Conservation (phyloP, 2,888 invertebrate species). For the Aporophyla nigra region DNA sequence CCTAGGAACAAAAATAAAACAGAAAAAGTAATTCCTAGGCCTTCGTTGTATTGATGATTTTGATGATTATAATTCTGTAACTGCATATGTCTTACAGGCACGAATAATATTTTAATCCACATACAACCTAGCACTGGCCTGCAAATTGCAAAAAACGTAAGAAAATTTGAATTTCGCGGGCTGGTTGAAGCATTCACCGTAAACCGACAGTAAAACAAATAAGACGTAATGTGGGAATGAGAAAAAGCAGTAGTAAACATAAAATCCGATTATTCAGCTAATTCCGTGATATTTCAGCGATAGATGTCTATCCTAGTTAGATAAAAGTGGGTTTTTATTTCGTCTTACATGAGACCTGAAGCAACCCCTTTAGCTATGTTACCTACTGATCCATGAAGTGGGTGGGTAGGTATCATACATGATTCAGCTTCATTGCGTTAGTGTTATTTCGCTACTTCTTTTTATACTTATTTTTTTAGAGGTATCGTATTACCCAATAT, state of each 20-base stretch:
- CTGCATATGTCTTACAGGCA: no score
- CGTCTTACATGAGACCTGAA: background rate
- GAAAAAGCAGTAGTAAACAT: slow-evolving; percentile 34
- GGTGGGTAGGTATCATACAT: background rate
- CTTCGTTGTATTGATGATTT: no score
- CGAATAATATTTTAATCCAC: no score
- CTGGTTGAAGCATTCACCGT: no score
- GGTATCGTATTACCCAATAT: no score
- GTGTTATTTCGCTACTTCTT: background rate
- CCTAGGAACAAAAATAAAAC: no score
- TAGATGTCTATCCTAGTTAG: slow-evolving; percentile 23
- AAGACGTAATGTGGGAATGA: slow-evolving; percentile 20
- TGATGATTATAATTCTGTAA: no score
- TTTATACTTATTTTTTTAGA: background rate
- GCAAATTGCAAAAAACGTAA: no score
- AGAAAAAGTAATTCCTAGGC: no score
- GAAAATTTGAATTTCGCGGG: no score
- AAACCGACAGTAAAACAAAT: slow-evolving; percentile 21
- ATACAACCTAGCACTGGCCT: no score
- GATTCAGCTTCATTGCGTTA: background rate
- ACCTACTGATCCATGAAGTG: background rate
- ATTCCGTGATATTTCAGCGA: slow-evolving; percentile 37
- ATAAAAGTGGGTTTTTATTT: slow-evolving; percentile 24
- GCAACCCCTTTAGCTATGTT: background rate
- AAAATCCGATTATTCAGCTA: slow-evolving; percentile 28